These are phyloP conservation scores for Netelia melanura DNA, from an alignment of 2,888 invertebrate species.

Conservation along the genomic window DNA sequence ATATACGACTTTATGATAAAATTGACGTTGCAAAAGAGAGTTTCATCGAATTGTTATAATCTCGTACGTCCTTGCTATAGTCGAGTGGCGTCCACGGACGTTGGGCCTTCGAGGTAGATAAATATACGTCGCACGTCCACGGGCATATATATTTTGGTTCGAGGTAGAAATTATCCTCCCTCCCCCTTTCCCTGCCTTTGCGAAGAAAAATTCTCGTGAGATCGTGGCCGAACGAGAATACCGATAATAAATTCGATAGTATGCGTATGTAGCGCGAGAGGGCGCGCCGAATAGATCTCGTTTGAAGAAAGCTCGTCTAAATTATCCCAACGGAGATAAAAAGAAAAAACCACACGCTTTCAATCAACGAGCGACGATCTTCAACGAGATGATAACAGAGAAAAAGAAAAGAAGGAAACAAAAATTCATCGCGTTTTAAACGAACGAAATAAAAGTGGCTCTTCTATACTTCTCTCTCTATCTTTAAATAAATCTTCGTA, in stretches of 20 bases:
- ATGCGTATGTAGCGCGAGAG: background rate
- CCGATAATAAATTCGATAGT: constrained; percentile 59
- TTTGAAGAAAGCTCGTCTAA: constrained; percentile 52
- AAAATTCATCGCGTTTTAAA: background rate
- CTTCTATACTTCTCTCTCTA: no score
- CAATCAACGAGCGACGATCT: background rate
- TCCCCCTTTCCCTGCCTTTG: background rate
- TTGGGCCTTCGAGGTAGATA: no score
- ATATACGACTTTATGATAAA: background rate
- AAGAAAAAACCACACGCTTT: background rate
- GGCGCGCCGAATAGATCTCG: background rate
- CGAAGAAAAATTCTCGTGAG: constrained; percentile 28
- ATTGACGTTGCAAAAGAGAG: constrained; percentile 15
- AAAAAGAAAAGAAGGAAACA: constrained; percentile 1
- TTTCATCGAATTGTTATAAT: constrained; percentile 28
- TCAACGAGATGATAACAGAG: background rate
- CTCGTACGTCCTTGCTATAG: background rate
- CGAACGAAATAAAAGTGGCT: background rate
- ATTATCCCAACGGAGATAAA: constrained; percentile 17
- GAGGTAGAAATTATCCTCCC: background rate
- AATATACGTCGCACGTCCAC: background rate
- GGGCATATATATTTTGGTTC: background rate
- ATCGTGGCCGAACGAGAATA: constrained; percentile 40
- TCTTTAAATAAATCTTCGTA: no score
- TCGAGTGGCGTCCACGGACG: no score